A percentile compares a stretch with the other conserved stretches of the same genome.
Evolutionary conservation across 1,140 invertebrate genomes (phyloP).

Genomic region (Lordiphosa stackelbergi): DNA sequence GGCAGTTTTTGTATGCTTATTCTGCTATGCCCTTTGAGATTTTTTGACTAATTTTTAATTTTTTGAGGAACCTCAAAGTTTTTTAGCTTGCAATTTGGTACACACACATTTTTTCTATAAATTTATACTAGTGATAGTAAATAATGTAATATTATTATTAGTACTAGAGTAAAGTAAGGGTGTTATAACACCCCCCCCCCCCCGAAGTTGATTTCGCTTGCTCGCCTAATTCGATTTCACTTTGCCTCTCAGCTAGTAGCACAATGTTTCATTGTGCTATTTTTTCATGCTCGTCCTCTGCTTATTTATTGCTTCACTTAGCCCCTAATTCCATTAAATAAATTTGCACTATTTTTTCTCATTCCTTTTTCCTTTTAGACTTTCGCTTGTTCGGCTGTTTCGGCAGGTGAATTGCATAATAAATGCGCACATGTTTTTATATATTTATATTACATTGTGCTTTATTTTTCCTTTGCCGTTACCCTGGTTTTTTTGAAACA

Average conservation of each 20-base stretch:
- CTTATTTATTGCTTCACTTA: slow-evolving; percentile 33
- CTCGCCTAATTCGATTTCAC: slow-evolving; percentile 6
- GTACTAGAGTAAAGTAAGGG: too few relatives aligned
- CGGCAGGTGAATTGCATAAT: slow-evolving; percentile 32
- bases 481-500: neutral
- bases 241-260: neutral
- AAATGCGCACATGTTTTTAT: slow-evolving; percentile 32
- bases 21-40: too few relatives aligned
- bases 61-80: too few relatives aligned
- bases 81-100: too few relatives aligned
- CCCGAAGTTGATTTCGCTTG: too few relatives aligned
- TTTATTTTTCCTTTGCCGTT: neutral
- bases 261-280: slow-evolving; percentile 5
- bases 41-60: too few relatives aligned
- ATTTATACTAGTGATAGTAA: too few relatives aligned
- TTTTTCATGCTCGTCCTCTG: neutral
- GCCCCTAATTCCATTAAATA: slow-evolving; percentile 26
- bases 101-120: too few relatives aligned
- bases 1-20: too few relatives aligned
- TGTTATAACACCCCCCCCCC: too few relatives aligned
- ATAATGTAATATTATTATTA: too few relatives aligned
- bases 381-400: slow-evolving; percentile 10
- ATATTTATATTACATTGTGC: slow-evolving; percentile 16
- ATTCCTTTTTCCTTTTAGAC: neutral
- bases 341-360: slow-evolving; percentile 1